Conservation (phyloP, 1,140 invertebrate genomes). For the Drosophila melanica region DNA sequence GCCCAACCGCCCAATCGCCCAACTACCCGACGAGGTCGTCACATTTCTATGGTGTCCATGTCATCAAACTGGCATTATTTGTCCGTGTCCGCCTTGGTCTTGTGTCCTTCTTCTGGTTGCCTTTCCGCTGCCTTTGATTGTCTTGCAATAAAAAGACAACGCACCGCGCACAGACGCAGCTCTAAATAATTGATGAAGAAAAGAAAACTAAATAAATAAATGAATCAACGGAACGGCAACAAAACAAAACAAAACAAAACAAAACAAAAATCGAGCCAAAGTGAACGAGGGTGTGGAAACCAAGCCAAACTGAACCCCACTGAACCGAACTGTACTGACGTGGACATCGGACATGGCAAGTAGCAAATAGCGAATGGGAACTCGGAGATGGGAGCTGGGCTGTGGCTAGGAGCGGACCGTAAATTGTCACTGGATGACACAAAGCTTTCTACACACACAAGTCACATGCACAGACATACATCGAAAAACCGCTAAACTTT, state of each 20-base stretch:
- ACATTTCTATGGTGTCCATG: conserved; percentile 5
- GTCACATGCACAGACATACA: background rate
- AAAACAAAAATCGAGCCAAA: background rate
- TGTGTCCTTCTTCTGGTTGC: background rate
- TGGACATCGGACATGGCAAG: conserved; percentile 11
- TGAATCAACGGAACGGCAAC: conserved; percentile 55
- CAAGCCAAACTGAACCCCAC: background rate
- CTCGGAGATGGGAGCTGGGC: background rate
- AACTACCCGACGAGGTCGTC: background rate
- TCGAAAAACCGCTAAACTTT: conserved; percentile 47
- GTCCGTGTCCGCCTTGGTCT: background rate
- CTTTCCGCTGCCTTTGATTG: conserved; percentile 44
- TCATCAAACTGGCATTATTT: conserved; percentile 4
- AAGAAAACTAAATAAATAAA: conserved; percentile 78
- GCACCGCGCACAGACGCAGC: conserved; percentile 45
- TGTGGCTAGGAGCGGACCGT: conserved; percentile 19
- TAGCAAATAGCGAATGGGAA: conserved; percentile 3
- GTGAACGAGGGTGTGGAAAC: background rate
- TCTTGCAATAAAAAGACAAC: conserved; percentile 59
- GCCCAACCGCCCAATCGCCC: too few relatives aligned
- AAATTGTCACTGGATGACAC: conserved; percentile 81
- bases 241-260: conserved; percentile 1
- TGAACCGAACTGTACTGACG: conserved; percentile 9
- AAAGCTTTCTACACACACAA: conserved; percentile 66
- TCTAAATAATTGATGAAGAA: conserved; percentile 72